These are phyloP conservation scores for Achroia grisella DNA, from an alignment of 1,140 invertebrate species.

Conservation along the genomic window DNA sequence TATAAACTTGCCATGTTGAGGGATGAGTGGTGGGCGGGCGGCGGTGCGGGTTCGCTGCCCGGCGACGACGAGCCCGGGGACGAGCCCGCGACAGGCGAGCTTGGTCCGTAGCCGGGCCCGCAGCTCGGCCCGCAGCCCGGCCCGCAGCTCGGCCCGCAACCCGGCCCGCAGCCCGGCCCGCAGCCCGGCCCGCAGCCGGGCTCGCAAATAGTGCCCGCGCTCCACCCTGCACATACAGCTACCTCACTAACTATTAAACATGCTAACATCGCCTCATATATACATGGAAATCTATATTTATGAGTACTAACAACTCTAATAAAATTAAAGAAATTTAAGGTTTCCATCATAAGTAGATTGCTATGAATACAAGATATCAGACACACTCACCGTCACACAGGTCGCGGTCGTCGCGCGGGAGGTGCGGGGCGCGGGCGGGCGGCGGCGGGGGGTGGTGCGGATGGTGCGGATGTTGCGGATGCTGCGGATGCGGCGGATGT, in stretches of 20 bases:
- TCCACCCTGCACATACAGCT: background rate
- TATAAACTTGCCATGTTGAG: constrained; percentile 9
- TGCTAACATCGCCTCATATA: too few relatives aligned
- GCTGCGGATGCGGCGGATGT: constrained; percentile 72
- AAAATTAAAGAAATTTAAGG: too few relatives aligned
- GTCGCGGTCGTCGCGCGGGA: constrained; percentile 5
- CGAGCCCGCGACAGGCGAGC: constrained; percentile 16
- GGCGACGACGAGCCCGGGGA: constrained; percentile 34
- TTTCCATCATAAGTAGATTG: too few relatives aligned
- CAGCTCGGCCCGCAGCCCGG: constrained; percentile 26
- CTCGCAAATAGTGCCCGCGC: background rate
- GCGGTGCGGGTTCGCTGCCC: background rate
- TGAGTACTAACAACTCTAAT: too few relatives aligned
- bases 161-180: background rate
- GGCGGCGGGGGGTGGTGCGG: constrained; percentile 58
- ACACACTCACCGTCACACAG: background rate
- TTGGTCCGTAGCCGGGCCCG: too few relatives aligned
- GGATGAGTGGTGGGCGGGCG: constrained; percentile 4
- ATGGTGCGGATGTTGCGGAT: constrained; percentile 24
- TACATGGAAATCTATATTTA: too few relatives aligned
- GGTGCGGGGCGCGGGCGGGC: constrained; percentile 33
- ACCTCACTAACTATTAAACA: too few relatives aligned
- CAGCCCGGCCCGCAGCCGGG: background rate
- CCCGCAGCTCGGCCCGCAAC: constrained; percentile 19
- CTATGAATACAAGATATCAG: too few relatives aligned